Base-by-base conservation (phyloP, 2,797 vertebrate species). In the Numenius phaeopus region DNA sequence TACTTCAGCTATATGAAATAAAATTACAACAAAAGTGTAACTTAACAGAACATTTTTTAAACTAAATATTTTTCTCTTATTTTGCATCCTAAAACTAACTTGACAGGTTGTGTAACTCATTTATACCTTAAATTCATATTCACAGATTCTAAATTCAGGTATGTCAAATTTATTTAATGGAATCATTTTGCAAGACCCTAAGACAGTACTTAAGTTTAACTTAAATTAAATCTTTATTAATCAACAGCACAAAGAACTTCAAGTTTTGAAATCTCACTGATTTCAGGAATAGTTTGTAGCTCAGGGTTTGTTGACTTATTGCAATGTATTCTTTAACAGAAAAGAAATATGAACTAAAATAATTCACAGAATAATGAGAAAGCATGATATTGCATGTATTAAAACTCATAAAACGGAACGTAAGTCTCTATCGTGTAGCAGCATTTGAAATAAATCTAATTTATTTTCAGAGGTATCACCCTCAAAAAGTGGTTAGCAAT, bases 71-170 rank as follows among this genome's bases (percentile, higher is more conserved):
- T 54, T 87, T 69, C 16, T 73, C 11, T 57, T 11, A 15, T 21
- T 30, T 50, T 67, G 23, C 13, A 24, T 61, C 14, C 32, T 67
- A 67, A 66, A 71, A 52, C 37, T 57, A 57, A 58, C n/a, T 61
- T 37, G 11, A 5, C 13, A 40, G 3, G 18, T 23, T 50, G 21
- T 30, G 29, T 46, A 64, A 46, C 17, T 30, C 0, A 1, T 54
- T 80, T 69, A 24, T 50, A 40, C 7, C 61, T 79, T 57, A 69
- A 62, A 73, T 39, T 57, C 12, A 10, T 50, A 57, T 47, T 55
- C 44, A 57, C 16, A 67, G 6, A 44, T 62, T 79, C 40, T 57
- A 58, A 70, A 70, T 50, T 46, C 54, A 39, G 5, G 10, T 50
- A 17, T 73, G n/a, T 64, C 15, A 42, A 62, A 62, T 47, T 50